These are phyloP conservation scores for Toxotes jaculatrix DNA, from an alignment of 2,113 vertebrate genomes.

Conservation along the genomic window DNA sequence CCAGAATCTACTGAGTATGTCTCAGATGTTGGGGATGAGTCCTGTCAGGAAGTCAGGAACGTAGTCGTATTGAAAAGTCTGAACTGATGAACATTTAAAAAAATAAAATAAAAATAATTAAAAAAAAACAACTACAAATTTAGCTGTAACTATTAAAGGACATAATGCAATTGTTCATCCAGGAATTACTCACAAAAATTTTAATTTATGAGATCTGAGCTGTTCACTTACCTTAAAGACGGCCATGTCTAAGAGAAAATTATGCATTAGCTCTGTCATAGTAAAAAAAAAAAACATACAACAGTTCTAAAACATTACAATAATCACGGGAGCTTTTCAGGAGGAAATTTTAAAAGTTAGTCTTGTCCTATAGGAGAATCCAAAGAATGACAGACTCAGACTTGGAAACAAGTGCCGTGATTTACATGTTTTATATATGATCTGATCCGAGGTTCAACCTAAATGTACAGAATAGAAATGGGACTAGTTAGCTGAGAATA, in stretches of 20 bases:
- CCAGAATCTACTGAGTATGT: not conserved
- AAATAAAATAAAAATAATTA: too few relatives aligned
- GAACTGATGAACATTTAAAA: not conserved
- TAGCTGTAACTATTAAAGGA: not conserved
- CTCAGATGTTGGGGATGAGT: too few relatives aligned
- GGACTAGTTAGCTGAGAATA: slow-evolving; percentile 71
- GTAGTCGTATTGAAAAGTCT: not conserved
- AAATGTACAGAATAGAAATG: slow-evolving; percentile 93
- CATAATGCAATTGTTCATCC: not conserved
- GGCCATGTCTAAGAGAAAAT: slow-evolving; percentile 17
- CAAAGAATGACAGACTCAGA: slow-evolving; percentile 66
- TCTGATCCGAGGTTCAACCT: slow-evolving; percentile 86
- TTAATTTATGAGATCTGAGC: not conserved
- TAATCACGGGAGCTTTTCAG: not conserved
- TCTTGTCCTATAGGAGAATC: not conserved
- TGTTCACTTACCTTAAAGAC: slow-evolving; percentile 76
- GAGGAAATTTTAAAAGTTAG: not conserved
- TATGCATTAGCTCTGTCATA: not conserved
- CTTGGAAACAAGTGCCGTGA: slow-evolving; percentile 86
- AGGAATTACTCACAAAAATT: not conserved
- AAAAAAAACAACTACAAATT: not conserved
- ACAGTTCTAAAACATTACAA: not conserved
- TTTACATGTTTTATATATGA: slow-evolving; percentile 93
- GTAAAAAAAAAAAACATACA: not conserved
- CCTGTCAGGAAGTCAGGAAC: not conserved